Conservation (phyloP, 2,113 vertebrate genomes). For the Nipponia nippon region DNA sequence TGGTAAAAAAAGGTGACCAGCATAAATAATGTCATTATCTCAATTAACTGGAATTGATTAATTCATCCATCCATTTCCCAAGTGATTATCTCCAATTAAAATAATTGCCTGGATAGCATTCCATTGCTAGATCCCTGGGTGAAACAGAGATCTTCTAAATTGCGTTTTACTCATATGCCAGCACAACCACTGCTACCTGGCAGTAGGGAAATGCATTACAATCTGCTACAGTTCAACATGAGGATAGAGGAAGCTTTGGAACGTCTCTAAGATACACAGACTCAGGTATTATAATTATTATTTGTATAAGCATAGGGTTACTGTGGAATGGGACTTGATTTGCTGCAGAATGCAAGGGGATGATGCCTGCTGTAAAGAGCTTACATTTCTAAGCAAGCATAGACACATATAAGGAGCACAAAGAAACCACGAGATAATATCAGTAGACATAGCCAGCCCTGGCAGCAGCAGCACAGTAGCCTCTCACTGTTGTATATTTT, state of each 20-base stretch:
- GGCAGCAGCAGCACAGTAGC: background rate
- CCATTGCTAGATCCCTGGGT: background rate
- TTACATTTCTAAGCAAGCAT: background rate
- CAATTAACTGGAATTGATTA: conserved; percentile 53
- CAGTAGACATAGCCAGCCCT: background rate
- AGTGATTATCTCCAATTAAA: conserved; percentile 46
- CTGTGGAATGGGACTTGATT: background rate
- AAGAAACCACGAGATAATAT: background rate
- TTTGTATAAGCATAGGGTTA: background rate
- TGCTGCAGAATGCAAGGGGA: background rate
- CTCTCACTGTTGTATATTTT: background rate
- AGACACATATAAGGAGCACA: background rate
- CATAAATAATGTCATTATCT: conserved; percentile 40
- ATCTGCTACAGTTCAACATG: background rate
- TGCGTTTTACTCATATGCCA: background rate
- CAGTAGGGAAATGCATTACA: background rate
- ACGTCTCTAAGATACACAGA: background rate
- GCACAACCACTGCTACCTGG: background rate
- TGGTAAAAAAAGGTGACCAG: background rate
- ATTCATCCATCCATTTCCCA: conserved; percentile 37
- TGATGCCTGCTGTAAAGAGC: background rate
- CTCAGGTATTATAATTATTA: background rate
- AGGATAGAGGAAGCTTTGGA: background rate
- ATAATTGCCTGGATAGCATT: conserved; percentile 31
- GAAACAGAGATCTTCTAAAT: background rate